phyloP scores from a whole-genome alignment of 2,888 invertebrate genomes.

The Drosophila picticornis region DNA sequence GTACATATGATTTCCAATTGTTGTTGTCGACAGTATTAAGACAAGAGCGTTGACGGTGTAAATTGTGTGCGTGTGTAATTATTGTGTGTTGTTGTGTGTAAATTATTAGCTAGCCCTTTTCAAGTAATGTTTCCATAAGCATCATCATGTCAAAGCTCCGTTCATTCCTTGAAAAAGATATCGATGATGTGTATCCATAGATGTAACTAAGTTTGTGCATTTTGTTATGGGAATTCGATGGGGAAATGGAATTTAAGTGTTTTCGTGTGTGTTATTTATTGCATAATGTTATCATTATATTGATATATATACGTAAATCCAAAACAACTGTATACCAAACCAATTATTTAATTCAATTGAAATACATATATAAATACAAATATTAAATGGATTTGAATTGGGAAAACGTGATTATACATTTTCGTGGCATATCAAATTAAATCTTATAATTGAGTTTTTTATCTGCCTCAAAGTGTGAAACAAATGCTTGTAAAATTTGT shows the following conservation, averaged over 20 bases:
- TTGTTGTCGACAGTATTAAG: constrained; percentile 68
- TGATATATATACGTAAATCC: constrained; percentile 36
- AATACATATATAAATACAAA: constrained; percentile 22
- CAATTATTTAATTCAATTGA: constrained; percentile 29
- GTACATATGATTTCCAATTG: constrained; percentile 21
- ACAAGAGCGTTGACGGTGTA: constrained; percentile 40
- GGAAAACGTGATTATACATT: no score
- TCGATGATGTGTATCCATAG: not conserved
- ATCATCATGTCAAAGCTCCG: constrained; percentile 15
- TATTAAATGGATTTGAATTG: constrained; percentile 7
- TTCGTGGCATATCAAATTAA: not conserved
- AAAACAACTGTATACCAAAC: constrained; percentile 53
- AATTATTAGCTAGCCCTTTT: constrained; percentile 60
- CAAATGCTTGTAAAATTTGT: not conserved
- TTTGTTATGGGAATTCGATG: constrained; percentile 25
- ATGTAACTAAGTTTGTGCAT: constrained; percentile 1
- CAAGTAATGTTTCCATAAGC: constrained; percentile 22
- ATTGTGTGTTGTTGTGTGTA: constrained; percentile 58
- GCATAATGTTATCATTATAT: constrained; percentile 24
- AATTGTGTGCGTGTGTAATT: constrained; percentile 39
- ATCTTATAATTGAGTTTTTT: not conserved
- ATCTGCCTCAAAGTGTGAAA: not conserved
- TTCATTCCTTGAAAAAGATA: constrained; percentile 3
- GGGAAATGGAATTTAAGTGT: constrained; percentile 32
- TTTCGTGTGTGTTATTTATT: constrained; percentile 59